A percentile compares a stretch with the other conserved stretches of the same genome.
phyloP scores from a whole-genome alignment of 2,888 invertebrate species.

The Abrostola tripartita region DNA sequence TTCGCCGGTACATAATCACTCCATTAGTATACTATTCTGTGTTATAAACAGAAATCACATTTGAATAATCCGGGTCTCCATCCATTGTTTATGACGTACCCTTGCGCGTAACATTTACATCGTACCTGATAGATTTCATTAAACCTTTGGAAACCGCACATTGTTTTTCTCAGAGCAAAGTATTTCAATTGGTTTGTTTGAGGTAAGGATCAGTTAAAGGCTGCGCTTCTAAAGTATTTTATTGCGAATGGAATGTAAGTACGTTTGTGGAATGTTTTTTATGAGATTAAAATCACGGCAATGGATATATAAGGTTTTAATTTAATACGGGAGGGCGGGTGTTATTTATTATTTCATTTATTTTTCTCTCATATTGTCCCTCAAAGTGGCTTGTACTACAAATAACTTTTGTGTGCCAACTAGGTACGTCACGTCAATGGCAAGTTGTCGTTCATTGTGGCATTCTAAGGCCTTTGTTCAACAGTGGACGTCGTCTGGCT shows the following conservation, averaged over 20 bases:
- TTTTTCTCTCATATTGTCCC: no score
- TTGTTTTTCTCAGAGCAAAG: conserved; percentile 51
- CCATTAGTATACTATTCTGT: conserved; percentile 17
- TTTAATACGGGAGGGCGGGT: not conserved
- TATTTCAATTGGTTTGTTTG: conserved; percentile 55
- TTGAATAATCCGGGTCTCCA: conserved; percentile 38
- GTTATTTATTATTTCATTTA: no score
- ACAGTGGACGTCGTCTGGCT: no score
- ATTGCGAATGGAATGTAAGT: conserved; percentile 7
- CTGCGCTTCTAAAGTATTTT: conserved; percentile 14
- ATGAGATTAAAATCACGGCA: not conserved
- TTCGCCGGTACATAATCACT: not conserved
- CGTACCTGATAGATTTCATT: conserved; percentile 53
- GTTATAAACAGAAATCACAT: conserved; percentile 23
- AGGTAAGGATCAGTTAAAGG: not conserved
- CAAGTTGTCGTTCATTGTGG: no score
- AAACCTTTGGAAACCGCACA: conserved; percentile 46
- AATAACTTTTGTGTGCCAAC: no score
- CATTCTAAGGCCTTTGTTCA: no score
- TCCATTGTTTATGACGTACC: conserved; percentile 57
- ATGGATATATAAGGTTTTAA: not conserved
- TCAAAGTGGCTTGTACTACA: no score
- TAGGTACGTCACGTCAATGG: no score
- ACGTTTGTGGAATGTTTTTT: not conserved
- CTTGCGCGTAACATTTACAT: conserved; percentile 45